Conservation (phyloP, 2,797 vertebrate genomes). For the Chiroxiphia lanceolata region DNA sequence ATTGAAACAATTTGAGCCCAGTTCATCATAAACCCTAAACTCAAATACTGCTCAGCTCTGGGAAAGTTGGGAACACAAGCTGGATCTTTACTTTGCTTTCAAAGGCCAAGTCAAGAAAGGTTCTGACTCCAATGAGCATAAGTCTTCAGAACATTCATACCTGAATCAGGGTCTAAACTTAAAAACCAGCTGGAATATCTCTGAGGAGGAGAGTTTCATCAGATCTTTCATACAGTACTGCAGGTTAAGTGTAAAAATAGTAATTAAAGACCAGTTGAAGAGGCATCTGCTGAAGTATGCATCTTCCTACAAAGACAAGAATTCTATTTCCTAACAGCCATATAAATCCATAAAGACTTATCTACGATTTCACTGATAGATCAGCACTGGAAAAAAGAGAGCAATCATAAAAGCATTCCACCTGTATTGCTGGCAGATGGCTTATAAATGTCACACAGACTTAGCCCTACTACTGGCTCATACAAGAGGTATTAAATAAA, state of each 20-base stretch:
- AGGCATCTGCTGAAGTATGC: slow-evolving; percentile 39
- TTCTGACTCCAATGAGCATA: not conserved
- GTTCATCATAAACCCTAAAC: slow-evolving; percentile 19
- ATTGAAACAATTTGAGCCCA: slow-evolving; percentile 45
- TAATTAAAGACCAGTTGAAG: slow-evolving; percentile 56
- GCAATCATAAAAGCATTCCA: slow-evolving; percentile 82
- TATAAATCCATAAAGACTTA: slow-evolving; percentile 65
- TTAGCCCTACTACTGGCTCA: slow-evolving; percentile 76
- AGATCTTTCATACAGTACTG: not conserved
- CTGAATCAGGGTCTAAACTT: not conserved
- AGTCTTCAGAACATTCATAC: not conserved
- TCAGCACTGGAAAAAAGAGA: slow-evolving; percentile 44
- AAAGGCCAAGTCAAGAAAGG: not conserved
- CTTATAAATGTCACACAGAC: slow-evolving; percentile 78
- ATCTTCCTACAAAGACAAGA: slow-evolving; percentile 62
- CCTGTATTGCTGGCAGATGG: slow-evolving; percentile 86
- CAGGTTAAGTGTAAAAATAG: slow-evolving; percentile 21
- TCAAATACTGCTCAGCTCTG: not conserved
- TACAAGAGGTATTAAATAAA: slow-evolving; percentile 81
- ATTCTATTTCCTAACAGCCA: slow-evolving; percentile 57
- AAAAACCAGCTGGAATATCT: not conserved
- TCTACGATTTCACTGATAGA: slow-evolving; percentile 61
- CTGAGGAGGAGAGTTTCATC: not conserved
- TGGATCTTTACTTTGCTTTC: not conserved
- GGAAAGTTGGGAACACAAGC: not conserved